These are phyloP conservation scores for Parapsyche elsis DNA, from an alignment of 1,140 invertebrate species.

Conservation along the genomic window DNA sequence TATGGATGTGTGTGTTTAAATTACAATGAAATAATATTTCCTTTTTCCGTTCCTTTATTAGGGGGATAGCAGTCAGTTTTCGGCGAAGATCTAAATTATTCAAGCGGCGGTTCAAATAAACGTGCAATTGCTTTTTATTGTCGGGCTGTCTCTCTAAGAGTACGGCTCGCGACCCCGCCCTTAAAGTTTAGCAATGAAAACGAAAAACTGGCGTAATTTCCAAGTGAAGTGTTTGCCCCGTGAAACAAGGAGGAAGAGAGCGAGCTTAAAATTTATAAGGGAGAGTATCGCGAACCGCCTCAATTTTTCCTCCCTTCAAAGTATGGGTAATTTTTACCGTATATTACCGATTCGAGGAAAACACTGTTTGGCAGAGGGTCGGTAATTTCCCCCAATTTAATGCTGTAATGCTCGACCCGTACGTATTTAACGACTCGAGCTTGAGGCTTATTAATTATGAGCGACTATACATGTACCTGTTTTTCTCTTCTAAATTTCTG, in stretches of 20 bases:
- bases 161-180: not conserved
- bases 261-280: slow-evolving; percentile 5
- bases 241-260: not conserved
- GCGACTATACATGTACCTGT: too few species aligned
- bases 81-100: slow-evolving; percentile 8
- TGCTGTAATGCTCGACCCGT: too few species aligned
- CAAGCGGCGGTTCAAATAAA: slow-evolving; percentile 19
- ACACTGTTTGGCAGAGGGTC: too few species aligned
- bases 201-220: slow-evolving; percentile 25
- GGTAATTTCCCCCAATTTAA: too few species aligned
- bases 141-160: not conserved
- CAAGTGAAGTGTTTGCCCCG: not conserved
- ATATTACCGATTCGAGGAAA: too few species aligned
- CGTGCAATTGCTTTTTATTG: slow-evolving; percentile 25
- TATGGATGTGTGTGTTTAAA: not conserved
- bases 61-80: not conserved
- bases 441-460: too few species aligned
- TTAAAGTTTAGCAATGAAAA: slow-evolving; percentile 26
- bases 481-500: too few species aligned
- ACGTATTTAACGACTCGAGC: too few species aligned
- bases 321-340: too few species aligned
- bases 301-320: not conserved
- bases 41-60: slow-evolving; percentile 11
- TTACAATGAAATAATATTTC: slow-evolving; percentile 22
- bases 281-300: not conserved